A percentile compares a stretch with the other conserved stretches of the same genome.
Evolutionary conservation across 2,113 vertebrate genomes (phyloP).

Genomic region (Ammodytes marinus): DNA sequence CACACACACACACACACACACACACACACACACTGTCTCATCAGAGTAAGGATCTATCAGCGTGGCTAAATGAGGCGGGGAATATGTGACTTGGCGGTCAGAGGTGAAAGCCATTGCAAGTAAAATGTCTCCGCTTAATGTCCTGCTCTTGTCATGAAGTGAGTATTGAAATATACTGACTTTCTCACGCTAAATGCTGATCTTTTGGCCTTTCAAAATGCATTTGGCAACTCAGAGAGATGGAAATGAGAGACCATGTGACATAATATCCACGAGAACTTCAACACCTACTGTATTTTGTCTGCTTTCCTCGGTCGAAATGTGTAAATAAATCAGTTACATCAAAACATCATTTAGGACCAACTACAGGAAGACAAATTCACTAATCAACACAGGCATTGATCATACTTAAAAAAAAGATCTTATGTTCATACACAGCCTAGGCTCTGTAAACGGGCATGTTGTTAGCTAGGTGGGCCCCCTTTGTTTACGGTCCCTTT

Average conservation of each 20-base stretch:
- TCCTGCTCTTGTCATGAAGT: constrained; percentile 2
- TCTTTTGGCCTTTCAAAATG: not conserved
- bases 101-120: constrained; percentile 9
- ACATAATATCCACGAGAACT: not conserved
- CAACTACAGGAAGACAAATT: not conserved
- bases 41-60: constrained; percentile 10
- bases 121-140: constrained; percentile 15
- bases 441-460: no score
- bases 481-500: no score
- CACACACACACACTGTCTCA: not conserved
- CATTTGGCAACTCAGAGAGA: not conserved
- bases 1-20: not conserved
- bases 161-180: not conserved
- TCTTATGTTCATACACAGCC: no score
- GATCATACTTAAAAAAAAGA: not conserved
- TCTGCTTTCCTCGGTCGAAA: not conserved
- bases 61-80: constrained; percentile 40
- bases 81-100: constrained; percentile 29
- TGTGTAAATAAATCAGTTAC: not conserved
- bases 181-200: not conserved
- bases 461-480: no score
- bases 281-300: not conserved
- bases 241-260: not conserved
- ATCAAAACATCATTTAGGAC: not conserved
- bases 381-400: not conserved